Evolutionary conservation across 2,113 vertebrate genomes (phyloP), one percentile per base, ranked within the genome.

Genomic region (Cygnus buccinator): DNA sequence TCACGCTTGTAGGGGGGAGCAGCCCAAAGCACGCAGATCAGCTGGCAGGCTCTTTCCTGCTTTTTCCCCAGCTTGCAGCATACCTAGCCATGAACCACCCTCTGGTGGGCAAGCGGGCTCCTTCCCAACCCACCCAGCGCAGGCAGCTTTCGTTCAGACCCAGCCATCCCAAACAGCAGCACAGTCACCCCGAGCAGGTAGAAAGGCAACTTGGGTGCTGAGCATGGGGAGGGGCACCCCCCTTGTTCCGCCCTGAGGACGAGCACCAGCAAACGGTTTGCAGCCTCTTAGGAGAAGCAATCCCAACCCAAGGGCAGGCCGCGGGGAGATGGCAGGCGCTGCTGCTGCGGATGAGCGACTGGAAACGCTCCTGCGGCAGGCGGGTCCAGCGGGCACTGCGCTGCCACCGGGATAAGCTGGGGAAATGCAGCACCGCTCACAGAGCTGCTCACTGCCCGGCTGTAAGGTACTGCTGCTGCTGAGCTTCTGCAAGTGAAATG

Each of bases 271-370:
- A 13, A 13, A 12, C 0, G 31, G 25, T 12, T 29, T 29, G 39
- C 19, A 13, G 63, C 2, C 2, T 14, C 14, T 35, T 9, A 11
- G 52, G 57, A 58, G 9, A 18, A 5, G 48, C 1, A 0, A 1
- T 8, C 15, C 6, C 0, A 1, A 33, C 31, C 71, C 15, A 25
- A 4, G 52, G 52, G 29, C 50, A 7, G 35, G 41, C 46, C 19
- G 19, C 21, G 46, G 19, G 44, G 20, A 43, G 46, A 48, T 5
- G 46, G 46, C 46, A 48, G 46, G 46, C 46, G 10, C 46, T 48
- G 44, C 44, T 46, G 44, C 44, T 46, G 44, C 44, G 19, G 44
- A 19, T 46, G 44, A 9, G 44, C 19, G 44, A 46, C 44, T 46
- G 44, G 19, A 46, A 46, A 46, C 19, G 44, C 44, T 46, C 20